Conservation (phyloP, 2,888 invertebrate species). For the Acrobasis consociella region DNA sequence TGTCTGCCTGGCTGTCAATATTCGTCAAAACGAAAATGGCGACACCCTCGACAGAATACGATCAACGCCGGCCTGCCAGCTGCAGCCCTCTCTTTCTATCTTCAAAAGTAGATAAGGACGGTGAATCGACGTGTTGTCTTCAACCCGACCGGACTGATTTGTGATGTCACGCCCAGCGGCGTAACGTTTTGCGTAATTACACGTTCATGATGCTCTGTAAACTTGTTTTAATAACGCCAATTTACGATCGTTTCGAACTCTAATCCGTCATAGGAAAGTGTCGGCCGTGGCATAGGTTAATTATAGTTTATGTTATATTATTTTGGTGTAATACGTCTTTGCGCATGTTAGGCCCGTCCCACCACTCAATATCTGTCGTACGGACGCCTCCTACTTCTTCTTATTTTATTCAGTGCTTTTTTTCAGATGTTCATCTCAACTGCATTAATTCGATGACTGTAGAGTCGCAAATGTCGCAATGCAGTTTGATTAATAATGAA, state of each 20-base stretch:
- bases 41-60: constrained; percentile 85
- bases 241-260: constrained; percentile 68
- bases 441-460: constrained; percentile 67
- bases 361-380: constrained; percentile 82
- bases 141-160: constrained; percentile 76
- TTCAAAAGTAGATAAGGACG: constrained; percentile 50
- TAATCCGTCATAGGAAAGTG: constrained; percentile 73
- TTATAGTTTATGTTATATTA: constrained; percentile 55
- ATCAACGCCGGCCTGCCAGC: constrained; percentile 71
- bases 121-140: constrained; percentile 69
- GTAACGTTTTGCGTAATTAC: constrained; percentile 83
- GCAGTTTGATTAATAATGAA: constrained; percentile 78
- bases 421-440: constrained; percentile 67
- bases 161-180: constrained; percentile 83
- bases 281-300: constrained; percentile 63
- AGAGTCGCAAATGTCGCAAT: constrained; percentile 76
- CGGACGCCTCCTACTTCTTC: constrained; percentile 79
- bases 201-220: constrained; percentile 70
- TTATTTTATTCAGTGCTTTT: constrained; percentile 78
- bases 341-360: constrained; percentile 82
- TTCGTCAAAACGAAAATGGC: constrained; percentile 89
- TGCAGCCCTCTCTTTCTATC: constrained; percentile 49
- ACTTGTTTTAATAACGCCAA: constrained; percentile 79
- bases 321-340: constrained; percentile 68
- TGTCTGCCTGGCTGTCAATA: constrained; percentile 86